Evolutionary conservation across 1,140 invertebrate species (phyloP), one percentile per base, ranked within the genome.

Genomic region (Pararge aegeria): DNA sequence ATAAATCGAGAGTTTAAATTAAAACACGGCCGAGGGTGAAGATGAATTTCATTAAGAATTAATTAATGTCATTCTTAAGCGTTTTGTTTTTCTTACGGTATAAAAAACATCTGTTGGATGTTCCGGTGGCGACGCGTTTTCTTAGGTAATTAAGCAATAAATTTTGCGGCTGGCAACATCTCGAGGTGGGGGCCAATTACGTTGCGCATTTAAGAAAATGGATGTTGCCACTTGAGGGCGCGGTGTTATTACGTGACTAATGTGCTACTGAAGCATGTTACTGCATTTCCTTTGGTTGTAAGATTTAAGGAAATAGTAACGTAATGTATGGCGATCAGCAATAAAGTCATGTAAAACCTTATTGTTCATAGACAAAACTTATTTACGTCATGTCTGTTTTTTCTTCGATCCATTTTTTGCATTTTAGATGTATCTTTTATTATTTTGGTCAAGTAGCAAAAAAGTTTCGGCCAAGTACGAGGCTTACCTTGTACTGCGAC

Each of bases 41-140:
- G 87, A 89, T 87, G 85, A 88, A 88, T 88, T 89, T 89, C 87
- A 89, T 89, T 89, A 87, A 89, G 87, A 89, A 87, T 89, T 89
- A 89, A 89, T 89, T 89, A 89, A 89, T 89, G 87, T 89, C 87
- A 89, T 89, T 88, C 87, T 89, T 87, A 84, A 83, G 70, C 74
- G 84, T 89, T 86, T 87, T 87, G 87, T 89, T 89, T 89, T 89
- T 89, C 78, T 73, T 53, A 75, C 74, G 70, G 83, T 77, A 88
- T 89, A 87, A 89, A 89, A 89, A 88, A 87, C 87, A 88, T 86
- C 87, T 88, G 87, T 83, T 68, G 79, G 73, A 74, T 74, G 77
- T 76, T 66, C 57, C 57, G 62, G 70, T 64, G 62, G 79, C 80
- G 86, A 82, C 80, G 83, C 75, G 84, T 82, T 83, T 82, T 84